Percentiles rank a stretch among this genome's conserved stretches.
These are phyloP conservation scores for Limnodromus scolopaceus DNA, from an alignment of 2,797 vertebrate species.

Conservation along the genomic window DNA sequence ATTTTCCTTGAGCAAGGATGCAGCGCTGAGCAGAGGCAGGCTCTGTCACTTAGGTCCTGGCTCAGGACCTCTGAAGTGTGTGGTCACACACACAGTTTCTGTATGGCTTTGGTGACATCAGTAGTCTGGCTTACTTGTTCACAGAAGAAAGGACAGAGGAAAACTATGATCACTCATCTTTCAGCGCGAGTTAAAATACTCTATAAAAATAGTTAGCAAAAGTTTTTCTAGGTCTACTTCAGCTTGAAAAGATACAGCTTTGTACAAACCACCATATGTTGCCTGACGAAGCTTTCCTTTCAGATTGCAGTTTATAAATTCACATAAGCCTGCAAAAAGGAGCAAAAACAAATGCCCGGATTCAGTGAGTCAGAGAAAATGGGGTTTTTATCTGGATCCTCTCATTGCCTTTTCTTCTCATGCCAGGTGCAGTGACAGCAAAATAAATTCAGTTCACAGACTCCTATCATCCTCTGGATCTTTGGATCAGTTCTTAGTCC, in stretches of 20 bases:
- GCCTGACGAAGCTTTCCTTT: not conserved
- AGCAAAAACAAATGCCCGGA: constrained; percentile 25
- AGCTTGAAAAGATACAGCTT: not conserved
- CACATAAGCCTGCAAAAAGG: constrained; percentile 10
- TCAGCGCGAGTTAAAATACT: not conserved
- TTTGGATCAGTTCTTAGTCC: not conserved
- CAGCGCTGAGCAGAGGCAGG: not conserved
- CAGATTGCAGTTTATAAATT: constrained; percentile 18
- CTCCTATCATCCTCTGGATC: not conserved
- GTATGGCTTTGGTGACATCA: accelerated
- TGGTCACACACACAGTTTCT: not conserved
- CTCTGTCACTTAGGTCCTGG: not conserved
- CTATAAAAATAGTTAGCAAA: not conserved
- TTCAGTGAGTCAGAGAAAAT: constrained; percentile 15
- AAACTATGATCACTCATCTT: not conserved
- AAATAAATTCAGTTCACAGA: not conserved
- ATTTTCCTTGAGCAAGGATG: accelerated
- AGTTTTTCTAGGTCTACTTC: not conserved
- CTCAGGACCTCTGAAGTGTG: accelerated
- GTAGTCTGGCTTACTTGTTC: not conserved
- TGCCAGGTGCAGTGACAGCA: constrained; percentile 3
- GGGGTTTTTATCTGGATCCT: not conserved
- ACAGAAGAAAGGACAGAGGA: not conserved
- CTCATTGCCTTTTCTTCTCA: constrained; percentile 27
- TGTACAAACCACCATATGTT: not conserved